Conservation (phyloP, 2,797 vertebrate genomes). For the Acanthopagrus latus region DNA sequence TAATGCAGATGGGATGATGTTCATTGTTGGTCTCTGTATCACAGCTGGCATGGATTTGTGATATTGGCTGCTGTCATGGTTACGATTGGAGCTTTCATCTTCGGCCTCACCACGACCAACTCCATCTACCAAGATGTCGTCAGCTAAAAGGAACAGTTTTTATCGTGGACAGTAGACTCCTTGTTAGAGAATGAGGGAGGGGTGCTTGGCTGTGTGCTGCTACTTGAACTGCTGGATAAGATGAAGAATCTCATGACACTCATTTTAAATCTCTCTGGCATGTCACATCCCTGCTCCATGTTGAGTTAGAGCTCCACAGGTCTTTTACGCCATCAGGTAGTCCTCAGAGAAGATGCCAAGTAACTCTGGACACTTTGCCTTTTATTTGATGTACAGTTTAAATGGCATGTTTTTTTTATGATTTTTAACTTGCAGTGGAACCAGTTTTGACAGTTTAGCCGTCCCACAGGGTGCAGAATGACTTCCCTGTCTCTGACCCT, state of each 20-base stretch:
- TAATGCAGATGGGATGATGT: not conserved
- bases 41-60: conserved; percentile 92
- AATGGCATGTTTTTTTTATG: conserved; percentile 57
- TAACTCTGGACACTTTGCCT: conserved; percentile 47
- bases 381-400: conserved; percentile 45
- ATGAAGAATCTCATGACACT: conserved; percentile 40
- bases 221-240: conserved; percentile 44
- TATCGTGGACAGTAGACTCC: not conserved
- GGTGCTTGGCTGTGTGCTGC: conserved; percentile 45
- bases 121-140: conserved; percentile 88
- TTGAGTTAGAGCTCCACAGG: conserved; percentile 18
- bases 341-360: conserved; percentile 4
- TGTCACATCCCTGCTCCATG: conserved; percentile 24
- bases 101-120: conserved; percentile 96
- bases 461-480: not conserved
- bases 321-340: conserved; percentile 29
- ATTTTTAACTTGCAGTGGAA: conserved; percentile 39
- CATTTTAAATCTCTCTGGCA: conserved; percentile 28
- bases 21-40: conserved; percentile 1
- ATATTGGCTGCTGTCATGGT: conserved; percentile 91
- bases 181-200: not conserved
- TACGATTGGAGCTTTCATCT: conserved; percentile 93
- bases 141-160: conserved; percentile 52
- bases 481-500: not conserved
- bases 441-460: not conserved